A percentile compares a stretch with the other conserved stretches of the same genome.
Evolutionary conservation across 2,888 invertebrate species (phyloP).

Genomic region (Agrotis ipsilon): DNA sequence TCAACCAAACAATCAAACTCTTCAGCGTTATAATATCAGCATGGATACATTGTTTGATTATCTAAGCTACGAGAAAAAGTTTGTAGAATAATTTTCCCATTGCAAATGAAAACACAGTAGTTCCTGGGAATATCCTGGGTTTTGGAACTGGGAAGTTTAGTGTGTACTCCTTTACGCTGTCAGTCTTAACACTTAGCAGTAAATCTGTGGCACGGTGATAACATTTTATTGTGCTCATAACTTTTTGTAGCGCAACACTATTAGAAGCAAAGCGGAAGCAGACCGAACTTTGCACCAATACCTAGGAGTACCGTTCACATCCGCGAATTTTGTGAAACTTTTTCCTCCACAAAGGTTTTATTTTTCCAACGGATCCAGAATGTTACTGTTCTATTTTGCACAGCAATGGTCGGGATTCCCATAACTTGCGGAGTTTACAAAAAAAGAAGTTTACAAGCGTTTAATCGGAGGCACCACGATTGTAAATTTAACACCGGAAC

Average conservation of each 20-base stretch:
- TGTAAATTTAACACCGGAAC: constrained; percentile 25
- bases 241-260: constrained; percentile 45
- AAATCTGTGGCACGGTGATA: constrained; percentile 41
- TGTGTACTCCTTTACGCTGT: constrained; percentile 16
- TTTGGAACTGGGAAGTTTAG: constrained; percentile 13
- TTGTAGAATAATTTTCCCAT: constrained; percentile 9
- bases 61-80: not conserved
- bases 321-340: constrained; percentile 49
- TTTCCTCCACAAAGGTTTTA: constrained; percentile 63
- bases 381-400: constrained; percentile 56
- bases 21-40: too few species aligned
- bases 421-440: constrained; percentile 25
- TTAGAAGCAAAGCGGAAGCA: constrained; percentile 33
- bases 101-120: not conserved
- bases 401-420: constrained; percentile 21
- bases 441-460: constrained; percentile 18
- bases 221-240: constrained; percentile 53
- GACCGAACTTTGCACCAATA: constrained; percentile 36
- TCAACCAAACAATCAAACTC: too few species aligned
- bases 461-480: constrained; percentile 19
- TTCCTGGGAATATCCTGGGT: constrained; percentile 6
- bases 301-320: constrained; percentile 28
- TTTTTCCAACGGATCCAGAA: constrained; percentile 50
- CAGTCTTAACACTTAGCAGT: constrained; percentile 35
- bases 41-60: not conserved